These are phyloP conservation scores for Saxidomus purpurata DNA, from an alignment of 1,140 invertebrate genomes.

Conservation along the genomic window DNA sequence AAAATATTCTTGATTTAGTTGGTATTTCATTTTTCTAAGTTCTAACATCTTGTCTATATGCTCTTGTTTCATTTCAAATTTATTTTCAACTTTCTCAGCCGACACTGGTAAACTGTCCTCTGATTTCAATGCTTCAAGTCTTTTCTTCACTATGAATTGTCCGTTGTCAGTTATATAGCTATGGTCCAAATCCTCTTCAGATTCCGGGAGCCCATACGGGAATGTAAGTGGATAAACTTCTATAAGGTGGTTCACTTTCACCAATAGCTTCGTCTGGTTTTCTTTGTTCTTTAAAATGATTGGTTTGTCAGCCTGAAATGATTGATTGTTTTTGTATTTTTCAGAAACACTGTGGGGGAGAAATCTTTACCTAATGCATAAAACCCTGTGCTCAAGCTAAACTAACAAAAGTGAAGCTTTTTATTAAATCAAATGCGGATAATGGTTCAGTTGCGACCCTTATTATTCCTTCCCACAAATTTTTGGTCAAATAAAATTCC, in stretches of 20 bases:
- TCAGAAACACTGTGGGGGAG: no score
- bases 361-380: no score
- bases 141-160: slow-evolving; percentile 89
- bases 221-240: slow-evolving; percentile 93
- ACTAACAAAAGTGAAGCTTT: no score
- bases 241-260: slow-evolving; percentile 95
- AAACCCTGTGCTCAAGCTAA: no score
- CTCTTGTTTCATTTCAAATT: slow-evolving; percentile 89
- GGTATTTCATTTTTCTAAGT: slow-evolving; percentile 88
- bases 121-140: slow-evolving; percentile 70
- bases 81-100: slow-evolving; percentile 85
- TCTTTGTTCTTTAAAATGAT: slow-evolving; percentile 76
- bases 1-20: slow-evolving; percentile 75
- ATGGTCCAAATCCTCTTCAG: slow-evolving; percentile 89
- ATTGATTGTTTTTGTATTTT: neutral
- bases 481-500: no score
- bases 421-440: no score
- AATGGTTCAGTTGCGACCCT: no score
- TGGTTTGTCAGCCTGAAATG: slow-evolving; percentile 67
- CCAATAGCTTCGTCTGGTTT: slow-evolving; percentile 88
- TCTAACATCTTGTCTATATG: slow-evolving; percentile 90
- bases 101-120: slow-evolving; percentile 87
- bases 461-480: no score
- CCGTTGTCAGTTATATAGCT: slow-evolving; percentile 93
- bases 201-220: slow-evolving; percentile 92